Conservation (phyloP, 2,888 invertebrate species). For the Glyphotaelius pellucidus region DNA sequence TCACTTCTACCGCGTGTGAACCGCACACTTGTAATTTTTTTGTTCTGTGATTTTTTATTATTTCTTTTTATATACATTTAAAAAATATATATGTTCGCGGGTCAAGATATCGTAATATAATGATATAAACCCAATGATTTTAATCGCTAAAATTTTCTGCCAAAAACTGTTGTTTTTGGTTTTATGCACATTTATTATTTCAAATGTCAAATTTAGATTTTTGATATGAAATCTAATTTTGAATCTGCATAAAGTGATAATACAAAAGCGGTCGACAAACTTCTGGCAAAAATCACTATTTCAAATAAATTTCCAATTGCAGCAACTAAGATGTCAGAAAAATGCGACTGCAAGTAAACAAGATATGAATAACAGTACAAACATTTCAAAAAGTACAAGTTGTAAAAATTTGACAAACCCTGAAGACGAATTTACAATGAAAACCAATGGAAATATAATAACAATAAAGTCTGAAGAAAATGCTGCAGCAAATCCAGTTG, state of each 20-base stretch:
- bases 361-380: neutral
- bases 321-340: neutral
- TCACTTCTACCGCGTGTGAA: no score
- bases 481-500: neutral
- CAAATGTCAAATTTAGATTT: no score
- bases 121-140: no score
- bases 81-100: no score
- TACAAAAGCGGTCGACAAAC: neutral
- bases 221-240: neutral
- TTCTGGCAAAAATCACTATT: neutral
- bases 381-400: neutral
- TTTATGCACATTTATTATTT: no score
- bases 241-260: neutral
- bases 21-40: no score
- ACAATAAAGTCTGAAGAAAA: slow-evolving; percentile 26
- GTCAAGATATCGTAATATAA: no score
- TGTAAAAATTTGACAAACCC: neutral
- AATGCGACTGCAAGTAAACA: neutral
- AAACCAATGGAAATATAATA: neutral
- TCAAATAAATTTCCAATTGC: neutral
- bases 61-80: no score
- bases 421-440: neutral
- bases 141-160: no score
- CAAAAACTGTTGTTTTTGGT: no score
- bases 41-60: no score